Base-by-base conservation (phyloP, 2,888 invertebrate species). In the Oscheius sp. region DNA sequence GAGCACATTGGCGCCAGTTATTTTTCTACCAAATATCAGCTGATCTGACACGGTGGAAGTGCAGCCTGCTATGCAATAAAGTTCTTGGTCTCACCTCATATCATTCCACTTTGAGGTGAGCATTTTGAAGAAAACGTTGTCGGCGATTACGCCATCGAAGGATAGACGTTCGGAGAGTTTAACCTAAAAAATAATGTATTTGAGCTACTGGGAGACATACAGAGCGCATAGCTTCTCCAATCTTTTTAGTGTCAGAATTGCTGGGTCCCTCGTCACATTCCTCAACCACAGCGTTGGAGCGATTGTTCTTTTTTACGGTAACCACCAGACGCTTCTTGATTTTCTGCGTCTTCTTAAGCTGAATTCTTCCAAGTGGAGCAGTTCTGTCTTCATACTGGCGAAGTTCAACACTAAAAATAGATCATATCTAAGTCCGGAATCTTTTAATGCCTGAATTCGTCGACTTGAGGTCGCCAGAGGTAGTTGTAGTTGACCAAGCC, bases 81-180 rank as follows among this genome's bases (percentile, higher is more conserved):
- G 20, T 29, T 42, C 23, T 20, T 63, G 53, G 34, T 55, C 69
- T 48, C 27, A 76, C 73, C 65, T 69, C 53, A 76, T 55, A 50
- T 66, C 66, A 64, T 76, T 73, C 67, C 65, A 71, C 50, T 72
- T 71, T 34, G 61, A 52, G 4, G 67, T 73, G 10, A 74, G 23
- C 70, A 73, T 72, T 15, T 70, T 66, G 42, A 70, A 69, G 33
- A 76, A 76, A 10, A 48, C 55, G 17, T 34, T 58, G 27, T 76
- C 73, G 4, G 72, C 57, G 1, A 65, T 65, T 12, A 76, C 39
- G 12, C 74, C 74, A 29, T 74, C 74, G 17, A 76, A 74, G 20
- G 72, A 74, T 2, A 78, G 33, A 20, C 66, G 39, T 15, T 66
- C 55, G n/a, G 37, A n/a, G 27, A 66, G 66, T 12, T 39, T 53